phyloP scores from a whole-genome alignment of 2,888 invertebrate species.

The Lasioglossum morio region DNA sequence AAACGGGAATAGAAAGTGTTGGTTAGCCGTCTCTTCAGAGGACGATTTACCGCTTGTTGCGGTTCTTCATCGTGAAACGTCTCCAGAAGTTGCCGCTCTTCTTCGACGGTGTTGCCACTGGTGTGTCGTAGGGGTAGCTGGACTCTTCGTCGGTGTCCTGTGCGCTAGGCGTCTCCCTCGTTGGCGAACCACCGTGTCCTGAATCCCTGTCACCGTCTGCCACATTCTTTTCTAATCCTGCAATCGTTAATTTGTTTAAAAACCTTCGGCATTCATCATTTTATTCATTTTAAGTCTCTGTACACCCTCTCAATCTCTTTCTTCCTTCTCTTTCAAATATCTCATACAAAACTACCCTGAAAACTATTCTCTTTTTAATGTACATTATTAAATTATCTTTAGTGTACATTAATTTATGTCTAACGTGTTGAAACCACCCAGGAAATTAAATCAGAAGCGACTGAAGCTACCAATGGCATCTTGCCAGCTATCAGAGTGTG shows the following conservation, averaged over 20 bases:
- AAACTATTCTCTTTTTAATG: too few species aligned
- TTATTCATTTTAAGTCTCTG: neutral
- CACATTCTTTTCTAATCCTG: conserved; percentile 77
- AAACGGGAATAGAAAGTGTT: conserved; percentile 61
- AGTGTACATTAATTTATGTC: too few species aligned
- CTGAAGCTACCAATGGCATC: too few species aligned
- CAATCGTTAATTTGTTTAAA: neutral
- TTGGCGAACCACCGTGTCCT: conserved; percentile 83
- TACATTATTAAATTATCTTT: too few species aligned
- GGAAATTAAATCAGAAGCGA: too few species aligned
- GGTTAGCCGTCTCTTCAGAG: conserved; percentile 7
- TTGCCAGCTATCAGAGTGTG: too few species aligned
- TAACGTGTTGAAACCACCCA: too few species aligned
- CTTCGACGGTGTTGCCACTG: conserved; percentile 77
- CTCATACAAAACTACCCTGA: too few species aligned
- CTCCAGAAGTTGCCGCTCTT: conserved; percentile 87
- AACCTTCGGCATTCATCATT: neutral
- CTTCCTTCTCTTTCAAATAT: too few species aligned
- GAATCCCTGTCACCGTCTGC: conserved; percentile 82
- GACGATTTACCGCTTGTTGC: conserved; percentile 87
- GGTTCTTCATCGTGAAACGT: conserved; percentile 89
- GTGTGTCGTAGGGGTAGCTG: conserved; percentile 83
- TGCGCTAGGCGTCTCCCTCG: conserved; percentile 81
- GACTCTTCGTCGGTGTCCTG: conserved; percentile 86
- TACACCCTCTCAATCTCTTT: neutral